Base-by-base conservation (phyloP, 92 coral and sea anemone species). In the Phenganax subtilis region DNA sequence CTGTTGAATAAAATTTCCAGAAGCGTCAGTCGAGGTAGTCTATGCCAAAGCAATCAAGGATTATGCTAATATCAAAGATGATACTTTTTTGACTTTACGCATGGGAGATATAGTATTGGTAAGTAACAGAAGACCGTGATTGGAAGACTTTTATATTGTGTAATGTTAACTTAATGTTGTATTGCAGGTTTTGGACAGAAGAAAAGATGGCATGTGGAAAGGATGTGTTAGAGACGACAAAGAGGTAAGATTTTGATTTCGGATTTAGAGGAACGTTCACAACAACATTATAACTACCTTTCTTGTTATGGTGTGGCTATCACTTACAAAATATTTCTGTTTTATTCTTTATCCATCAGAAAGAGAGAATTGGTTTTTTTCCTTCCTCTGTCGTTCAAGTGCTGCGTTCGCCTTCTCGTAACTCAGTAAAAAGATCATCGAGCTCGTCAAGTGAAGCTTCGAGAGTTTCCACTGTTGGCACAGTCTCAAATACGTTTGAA, bases 31-130 rank as follows among this genome's bases (percentile, higher is more conserved):
- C 60, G 87, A 85, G 71, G 84, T 83, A 17, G 77, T 93, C 6
- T 87, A 87, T 67, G 98, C 98, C 44, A 92, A 85, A 77, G 98
- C 98, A 4, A 78, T 91, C n/a, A 86, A 85, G 71, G 98, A 94
- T 77, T 91, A 88, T 71, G 83, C 89, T 30, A 94, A 94, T 44
- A 82, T 94, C 57, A 80, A 90, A 54, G 97, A 94, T 70, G 88
- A 92, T 17, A 86, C 98, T 30, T 91, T 93, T 20, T 76, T 94
- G 70, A 62, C 92, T 3, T 87, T 94, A 68, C 86, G 88, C 72
- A 80, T 89, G 6, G 98, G 98, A 10, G 96, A 92, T 47, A 86
- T 91, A 28, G 82, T 94, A 76, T 85, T 90, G 88, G 98, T 94
- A 78, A 91, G 91, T 30, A 53, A 51, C 11, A 29, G 15, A 27